A percentile compares a stretch with the other conserved stretches of the same genome.
phyloP scores from a whole-genome alignment of 1,140 invertebrate genomes.

The Bilobella aurantiaca region DNA sequence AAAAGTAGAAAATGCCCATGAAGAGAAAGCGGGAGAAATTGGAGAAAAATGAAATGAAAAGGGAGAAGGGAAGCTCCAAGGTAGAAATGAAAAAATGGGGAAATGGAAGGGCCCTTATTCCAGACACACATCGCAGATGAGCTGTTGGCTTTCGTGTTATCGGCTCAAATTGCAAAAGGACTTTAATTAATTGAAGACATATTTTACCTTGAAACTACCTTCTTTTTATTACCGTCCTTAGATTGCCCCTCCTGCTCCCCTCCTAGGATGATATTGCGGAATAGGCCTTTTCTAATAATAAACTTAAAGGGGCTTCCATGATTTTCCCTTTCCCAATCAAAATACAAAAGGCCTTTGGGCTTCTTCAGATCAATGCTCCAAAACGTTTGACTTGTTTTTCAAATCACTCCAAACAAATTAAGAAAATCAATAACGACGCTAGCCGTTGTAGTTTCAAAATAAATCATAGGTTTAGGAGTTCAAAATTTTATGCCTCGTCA shows the following conservation, averaged over 20 bases:
- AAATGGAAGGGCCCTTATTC: conserved; percentile 5
- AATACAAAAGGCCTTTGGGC: too few species aligned
- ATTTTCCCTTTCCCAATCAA: not conserved
- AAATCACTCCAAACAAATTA: too few species aligned
- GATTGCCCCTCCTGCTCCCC: not conserved
- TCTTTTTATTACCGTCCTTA: conserved; percentile 27
- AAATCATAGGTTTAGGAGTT: too few species aligned
- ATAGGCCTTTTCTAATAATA: too few species aligned
- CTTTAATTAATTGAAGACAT: conserved; percentile 35
- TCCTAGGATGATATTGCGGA: not conserved
- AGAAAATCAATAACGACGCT: too few species aligned
- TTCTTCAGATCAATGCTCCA: too few species aligned
- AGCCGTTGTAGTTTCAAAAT: too few species aligned
- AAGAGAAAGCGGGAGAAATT: conserved; percentile 22
- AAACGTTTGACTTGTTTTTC: too few species aligned
- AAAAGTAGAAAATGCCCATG: too few species aligned
- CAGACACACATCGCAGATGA: conserved; percentile 25
- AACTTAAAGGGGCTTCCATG: too few species aligned
- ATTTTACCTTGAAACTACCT: conserved; percentile 32
- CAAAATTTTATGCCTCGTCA: too few species aligned
- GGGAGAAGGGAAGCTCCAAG: not conserved
- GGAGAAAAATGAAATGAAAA: not conserved
- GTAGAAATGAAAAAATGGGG: conserved; percentile 12
- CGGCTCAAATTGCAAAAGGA: conserved; percentile 23
- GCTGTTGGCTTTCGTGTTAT: conserved; percentile 32